Percentiles rank a stretch among this genome's conserved stretches.
These are phyloP conservation scores for Tokudaia muenninki DNA, from an alignment of 2,797 vertebrate species.

Conservation along the genomic window DNA sequence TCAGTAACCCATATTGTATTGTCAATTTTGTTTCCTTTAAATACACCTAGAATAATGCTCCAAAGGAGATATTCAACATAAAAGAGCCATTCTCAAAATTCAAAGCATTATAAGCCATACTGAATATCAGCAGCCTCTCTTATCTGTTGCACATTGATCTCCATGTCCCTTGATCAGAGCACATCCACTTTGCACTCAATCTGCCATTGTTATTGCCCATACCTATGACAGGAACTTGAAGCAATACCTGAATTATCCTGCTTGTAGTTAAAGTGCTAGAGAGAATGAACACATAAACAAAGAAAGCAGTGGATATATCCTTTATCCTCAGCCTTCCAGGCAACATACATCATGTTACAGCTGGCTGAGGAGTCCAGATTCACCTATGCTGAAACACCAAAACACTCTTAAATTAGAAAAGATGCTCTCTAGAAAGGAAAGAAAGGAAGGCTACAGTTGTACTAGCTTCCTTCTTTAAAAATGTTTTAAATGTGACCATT, in stretches of 20 bases:
- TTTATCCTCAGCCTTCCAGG: not conserved
- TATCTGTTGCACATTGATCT: not conserved
- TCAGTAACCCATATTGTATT: not conserved
- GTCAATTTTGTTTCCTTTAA: not conserved
- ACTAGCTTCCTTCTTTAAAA: not conserved
- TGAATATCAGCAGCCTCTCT: not conserved
- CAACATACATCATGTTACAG: fast-evolving
- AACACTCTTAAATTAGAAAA: not conserved
- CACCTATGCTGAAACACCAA: not conserved
- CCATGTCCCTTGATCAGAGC: no score
- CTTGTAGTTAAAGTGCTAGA: not conserved
- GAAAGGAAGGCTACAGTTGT: not conserved
- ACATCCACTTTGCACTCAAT: not conserved
- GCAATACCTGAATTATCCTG: not conserved
- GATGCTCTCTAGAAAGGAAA: not conserved
- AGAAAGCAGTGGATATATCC: not conserved
- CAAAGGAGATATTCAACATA: not conserved
- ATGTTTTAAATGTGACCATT: constrained; percentile 9
- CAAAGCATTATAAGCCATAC: not conserved
- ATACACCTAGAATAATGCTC: not conserved
- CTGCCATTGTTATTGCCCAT: not conserved
- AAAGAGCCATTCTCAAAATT: not conserved
- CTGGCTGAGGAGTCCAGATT: not conserved
- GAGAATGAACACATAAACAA: not conserved
- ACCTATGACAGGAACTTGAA: not conserved